A percentile compares a stretch with the other conserved stretches of the same genome.
These are phyloP conservation scores for Chalcis sispes DNA, from an alignment of 2,888 invertebrate genomes.

Conservation along the genomic window DNA sequence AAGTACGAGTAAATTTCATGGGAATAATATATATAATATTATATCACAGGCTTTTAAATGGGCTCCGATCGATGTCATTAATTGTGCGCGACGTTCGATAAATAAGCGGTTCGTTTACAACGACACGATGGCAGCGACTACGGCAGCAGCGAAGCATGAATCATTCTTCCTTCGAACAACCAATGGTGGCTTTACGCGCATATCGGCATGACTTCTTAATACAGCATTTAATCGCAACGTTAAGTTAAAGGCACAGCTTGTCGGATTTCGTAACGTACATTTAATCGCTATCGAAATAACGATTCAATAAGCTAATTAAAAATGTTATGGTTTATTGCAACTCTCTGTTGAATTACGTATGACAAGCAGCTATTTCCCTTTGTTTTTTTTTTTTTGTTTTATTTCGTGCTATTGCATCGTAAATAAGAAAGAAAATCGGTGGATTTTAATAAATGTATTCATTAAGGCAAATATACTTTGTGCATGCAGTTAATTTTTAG, in stretches of 20 bases:
- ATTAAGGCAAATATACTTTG: too few relatives aligned
- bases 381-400: too few relatives aligned
- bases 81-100: slow-evolving; percentile 59
- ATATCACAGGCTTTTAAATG: slow-evolving; percentile 61
- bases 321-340: background rate
- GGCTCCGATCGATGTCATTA: slow-evolving; percentile 62
- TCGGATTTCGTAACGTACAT: slow-evolving; percentile 23
- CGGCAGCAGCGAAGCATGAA: slow-evolving; percentile 57
- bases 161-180: slow-evolving; percentile 55
- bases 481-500: too few relatives aligned
- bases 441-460: too few relatives aligned
- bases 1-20: slow-evolving; percentile 61
- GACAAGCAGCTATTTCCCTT: too few relatives aligned
- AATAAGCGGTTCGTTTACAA: slow-evolving; percentile 60
- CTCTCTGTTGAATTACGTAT: too few relatives aligned
- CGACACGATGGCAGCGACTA: slow-evolving; percentile 28
- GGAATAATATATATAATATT: too few relatives aligned
- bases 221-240: slow-evolving; percentile 24
- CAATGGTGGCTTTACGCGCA: background rate
- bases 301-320: slow-evolving; percentile 47
- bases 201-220: slow-evolving; percentile 48
- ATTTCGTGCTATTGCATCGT: too few relatives aligned
- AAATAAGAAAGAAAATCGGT: too few relatives aligned
- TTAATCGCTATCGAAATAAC: slow-evolving; percentile 16
- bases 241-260: slow-evolving; percentile 5